Percentiles rank a stretch among this genome's conserved stretches.
Conservation (phyloP, 2,797 vertebrate species). For the Pseudomugil gertrudae region DNA sequence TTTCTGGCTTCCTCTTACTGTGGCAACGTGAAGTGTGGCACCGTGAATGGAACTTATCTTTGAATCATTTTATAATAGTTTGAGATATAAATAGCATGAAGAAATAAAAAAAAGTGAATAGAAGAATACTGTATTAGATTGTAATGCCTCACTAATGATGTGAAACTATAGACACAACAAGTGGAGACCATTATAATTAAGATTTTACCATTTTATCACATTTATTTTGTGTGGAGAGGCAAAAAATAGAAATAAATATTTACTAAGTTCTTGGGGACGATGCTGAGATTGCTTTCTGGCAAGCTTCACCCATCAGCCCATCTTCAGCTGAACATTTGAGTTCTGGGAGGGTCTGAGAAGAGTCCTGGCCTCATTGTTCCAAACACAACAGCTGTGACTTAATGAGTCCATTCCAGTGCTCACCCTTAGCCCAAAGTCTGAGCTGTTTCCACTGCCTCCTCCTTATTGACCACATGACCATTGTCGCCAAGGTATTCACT, state of each 20-base stretch:
- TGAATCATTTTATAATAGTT: slow-evolving; percentile 32
- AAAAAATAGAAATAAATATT: slow-evolving; percentile 12
- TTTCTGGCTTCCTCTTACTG: slow-evolving; percentile 87
- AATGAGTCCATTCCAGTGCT: slow-evolving; percentile 78
- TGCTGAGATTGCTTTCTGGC: slow-evolving; percentile 43
- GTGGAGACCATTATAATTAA: neutral
- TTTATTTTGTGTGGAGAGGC: neutral
- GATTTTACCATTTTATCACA: neutral
- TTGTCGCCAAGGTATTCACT: slow-evolving; percentile 75
- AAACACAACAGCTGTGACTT: slow-evolving; percentile 80
- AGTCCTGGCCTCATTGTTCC: slow-evolving; percentile 71
- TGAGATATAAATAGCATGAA: neutral
- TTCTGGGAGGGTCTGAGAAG: slow-evolving; percentile 59
- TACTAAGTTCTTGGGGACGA: slow-evolving; percentile 44
- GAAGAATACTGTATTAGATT: neutral
- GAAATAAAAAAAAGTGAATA: slow-evolving; percentile 3
- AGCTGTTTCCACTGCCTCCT: slow-evolving; percentile 74
- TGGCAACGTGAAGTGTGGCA: slow-evolving; percentile 85
- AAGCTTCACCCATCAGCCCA: slow-evolving; percentile 33
- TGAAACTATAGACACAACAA: neutral
- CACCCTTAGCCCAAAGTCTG: slow-evolving; percentile 70
- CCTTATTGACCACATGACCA: slow-evolving; percentile 81
- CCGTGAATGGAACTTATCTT: slow-evolving; percentile 78
- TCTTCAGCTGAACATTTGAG: slow-evolving; percentile 50
- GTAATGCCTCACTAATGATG: neutral